These are phyloP conservation scores for Lepidurus packardi DNA, from an alignment of 1,140 invertebrate species.

Conservation along the genomic window DNA sequence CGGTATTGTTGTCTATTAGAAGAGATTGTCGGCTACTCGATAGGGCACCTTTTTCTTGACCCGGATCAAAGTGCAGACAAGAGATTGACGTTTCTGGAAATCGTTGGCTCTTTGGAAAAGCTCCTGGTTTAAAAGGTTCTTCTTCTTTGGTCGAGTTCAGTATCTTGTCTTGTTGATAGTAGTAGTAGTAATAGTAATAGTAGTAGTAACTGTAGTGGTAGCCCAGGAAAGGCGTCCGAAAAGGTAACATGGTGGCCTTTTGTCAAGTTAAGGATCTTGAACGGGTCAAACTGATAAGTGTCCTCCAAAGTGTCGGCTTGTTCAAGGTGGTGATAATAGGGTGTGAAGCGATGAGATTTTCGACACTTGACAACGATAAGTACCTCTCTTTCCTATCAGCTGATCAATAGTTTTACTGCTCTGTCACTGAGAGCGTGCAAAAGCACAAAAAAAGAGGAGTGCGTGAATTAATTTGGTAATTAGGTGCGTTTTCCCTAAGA, in stretches of 20 bases:
- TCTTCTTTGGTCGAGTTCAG: background rate
- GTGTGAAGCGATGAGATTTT: background rate
- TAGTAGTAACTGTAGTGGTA: too few species aligned
- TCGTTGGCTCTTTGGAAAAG: background rate
- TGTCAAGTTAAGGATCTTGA: conserved; percentile 4
- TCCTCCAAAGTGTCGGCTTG: background rate
- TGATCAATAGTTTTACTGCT: background rate
- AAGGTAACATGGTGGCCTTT: conserved; percentile 6
- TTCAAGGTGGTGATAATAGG: conserved; percentile 7
- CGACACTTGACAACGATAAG: conserved; percentile 13
- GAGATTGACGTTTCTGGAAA: background rate
- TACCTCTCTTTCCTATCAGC: background rate
- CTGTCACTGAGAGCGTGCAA: too few species aligned
- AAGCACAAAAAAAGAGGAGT: background rate
- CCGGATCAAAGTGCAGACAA: background rate
- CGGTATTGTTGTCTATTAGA: too few species aligned
- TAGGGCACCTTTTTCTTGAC: background rate
- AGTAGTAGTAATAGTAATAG: too few species aligned
- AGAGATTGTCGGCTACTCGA: too few species aligned
- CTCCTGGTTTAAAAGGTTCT: background rate
- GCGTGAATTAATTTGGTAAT: background rate
- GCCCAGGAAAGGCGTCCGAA: background rate
- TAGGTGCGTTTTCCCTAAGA: background rate
- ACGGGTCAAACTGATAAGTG: background rate
- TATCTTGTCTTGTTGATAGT: conserved; percentile 5